Conservation (phyloP, 2,113 vertebrate species). For the Hemiprocne comata region DNA sequence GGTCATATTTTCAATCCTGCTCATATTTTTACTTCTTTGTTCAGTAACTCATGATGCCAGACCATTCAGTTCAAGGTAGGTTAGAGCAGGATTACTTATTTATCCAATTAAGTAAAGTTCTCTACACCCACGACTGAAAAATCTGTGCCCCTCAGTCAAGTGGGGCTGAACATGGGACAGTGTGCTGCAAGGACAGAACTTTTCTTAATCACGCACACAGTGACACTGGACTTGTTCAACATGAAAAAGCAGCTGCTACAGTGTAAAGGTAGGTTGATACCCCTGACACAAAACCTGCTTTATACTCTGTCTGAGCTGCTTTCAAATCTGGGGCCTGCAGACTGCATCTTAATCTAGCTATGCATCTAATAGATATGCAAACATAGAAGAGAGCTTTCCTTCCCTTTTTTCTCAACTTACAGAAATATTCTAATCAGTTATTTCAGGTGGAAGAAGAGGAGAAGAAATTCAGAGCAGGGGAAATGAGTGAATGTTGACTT, state of each 20-base stretch:
- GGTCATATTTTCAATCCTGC: background rate
- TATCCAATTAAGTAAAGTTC: background rate
- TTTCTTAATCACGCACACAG: rapidly evolving
- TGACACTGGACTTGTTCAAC: background rate
- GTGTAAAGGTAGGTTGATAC: background rate
- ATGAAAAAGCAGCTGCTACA: background rate
- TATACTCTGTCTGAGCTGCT: background rate
- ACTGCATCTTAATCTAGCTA: background rate
- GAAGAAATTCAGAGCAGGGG: slow-evolving; percentile 15
- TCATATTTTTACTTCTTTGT: background rate
- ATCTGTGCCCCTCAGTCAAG: background rate
- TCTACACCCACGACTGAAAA: background rate
- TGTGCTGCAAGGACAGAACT: background rate
- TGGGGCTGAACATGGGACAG: background rate
- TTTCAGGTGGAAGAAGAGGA: background rate
- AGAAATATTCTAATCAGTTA: slow-evolving; percentile 19
- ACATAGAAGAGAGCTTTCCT: background rate
- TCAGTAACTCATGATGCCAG: background rate
- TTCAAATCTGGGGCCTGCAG: background rate
- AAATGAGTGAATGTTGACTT: slow-evolving; percentile 21
- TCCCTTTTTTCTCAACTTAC: background rate
- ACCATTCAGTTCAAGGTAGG: background rate
- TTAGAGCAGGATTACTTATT: background rate
- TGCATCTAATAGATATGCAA: background rate
- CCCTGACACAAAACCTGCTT: background rate